Conservation (phyloP, 1,140 invertebrate species). For the Nomia melanderi region DNA sequence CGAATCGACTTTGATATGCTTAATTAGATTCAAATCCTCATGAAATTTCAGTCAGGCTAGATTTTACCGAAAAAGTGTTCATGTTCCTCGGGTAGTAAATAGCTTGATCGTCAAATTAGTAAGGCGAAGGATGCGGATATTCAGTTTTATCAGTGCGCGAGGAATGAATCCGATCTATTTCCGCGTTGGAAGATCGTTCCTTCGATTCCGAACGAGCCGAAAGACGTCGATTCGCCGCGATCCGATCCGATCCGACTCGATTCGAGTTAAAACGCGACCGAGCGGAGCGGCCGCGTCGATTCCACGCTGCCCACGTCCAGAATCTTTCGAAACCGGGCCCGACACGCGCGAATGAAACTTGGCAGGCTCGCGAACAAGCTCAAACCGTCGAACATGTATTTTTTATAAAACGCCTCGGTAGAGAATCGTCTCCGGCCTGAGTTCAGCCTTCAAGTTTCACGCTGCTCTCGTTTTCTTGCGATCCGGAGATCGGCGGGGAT, state of each 20-base stretch:
- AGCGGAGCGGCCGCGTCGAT: too few species aligned
- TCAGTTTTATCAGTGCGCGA: not conserved
- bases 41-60: not conserved
- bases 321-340: not conserved
- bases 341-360: conserved; percentile 22
- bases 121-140: not conserved
- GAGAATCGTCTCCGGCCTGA: conserved; percentile 18
- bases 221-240: too few species aligned
- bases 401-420: conserved; percentile 29
- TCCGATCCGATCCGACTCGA: not conserved
- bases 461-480: not conserved
- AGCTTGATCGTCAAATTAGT: not conserved
- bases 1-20: too few species aligned
- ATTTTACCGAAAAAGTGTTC: not conserved
- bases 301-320: not conserved
- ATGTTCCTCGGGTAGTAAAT: not conserved
- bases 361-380: conserved; percentile 8
- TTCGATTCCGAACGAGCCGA: not conserved
- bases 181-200: not conserved
- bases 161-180: too few species aligned
- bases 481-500: too few species aligned
- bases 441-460: conserved; percentile 1
- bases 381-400: conserved; percentile 29
- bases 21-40: too few species aligned
- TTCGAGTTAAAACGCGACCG: not conserved